Percentiles rank a stretch among this genome's conserved stretches.
Conservation (phyloP, 2,888 invertebrate species). For the Zaprionus lineosus region DNA sequence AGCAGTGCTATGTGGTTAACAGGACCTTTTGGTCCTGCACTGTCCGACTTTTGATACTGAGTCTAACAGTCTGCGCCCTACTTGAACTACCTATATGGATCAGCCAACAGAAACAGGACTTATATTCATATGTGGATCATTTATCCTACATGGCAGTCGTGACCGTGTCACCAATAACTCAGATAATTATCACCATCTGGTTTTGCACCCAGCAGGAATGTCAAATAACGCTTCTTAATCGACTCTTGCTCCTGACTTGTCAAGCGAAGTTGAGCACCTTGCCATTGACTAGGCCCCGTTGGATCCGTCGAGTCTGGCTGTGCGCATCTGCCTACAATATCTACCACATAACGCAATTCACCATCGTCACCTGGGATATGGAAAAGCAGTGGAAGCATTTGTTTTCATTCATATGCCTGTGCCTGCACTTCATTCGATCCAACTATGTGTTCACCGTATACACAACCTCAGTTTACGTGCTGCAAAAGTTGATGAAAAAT, state of each 20-base stretch:
- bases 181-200: slow-evolving; percentile 20
- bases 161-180: background rate
- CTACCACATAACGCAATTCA: no score
- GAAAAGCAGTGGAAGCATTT: no score
- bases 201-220: slow-evolving; percentile 17
- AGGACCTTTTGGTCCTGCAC: background rate
- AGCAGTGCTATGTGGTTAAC: slow-evolving; percentile 13
- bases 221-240: slow-evolving; percentile 15
- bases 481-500: slow-evolving; percentile 4
- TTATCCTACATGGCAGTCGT: no score
- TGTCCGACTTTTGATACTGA: background rate
- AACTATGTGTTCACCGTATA: slow-evolving; percentile 23
- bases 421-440: slow-evolving; percentile 4
- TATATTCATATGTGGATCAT: background rate
- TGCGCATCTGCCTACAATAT: background rate
- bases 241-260: slow-evolving; percentile 1
- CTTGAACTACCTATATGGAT: background rate
- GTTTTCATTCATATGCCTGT: no score
- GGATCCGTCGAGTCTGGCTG: slow-evolving; percentile 29
- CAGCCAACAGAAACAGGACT: slow-evolving; percentile 2
- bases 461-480: slow-evolving; percentile 16
- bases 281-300: slow-evolving; percentile 3
- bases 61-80: background rate
- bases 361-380: background rate
- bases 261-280: slow-evolving; percentile 21